Conservation (phyloP, 92 coral and sea anemone genomes). For the Palythoa heliodiscus region DNA sequence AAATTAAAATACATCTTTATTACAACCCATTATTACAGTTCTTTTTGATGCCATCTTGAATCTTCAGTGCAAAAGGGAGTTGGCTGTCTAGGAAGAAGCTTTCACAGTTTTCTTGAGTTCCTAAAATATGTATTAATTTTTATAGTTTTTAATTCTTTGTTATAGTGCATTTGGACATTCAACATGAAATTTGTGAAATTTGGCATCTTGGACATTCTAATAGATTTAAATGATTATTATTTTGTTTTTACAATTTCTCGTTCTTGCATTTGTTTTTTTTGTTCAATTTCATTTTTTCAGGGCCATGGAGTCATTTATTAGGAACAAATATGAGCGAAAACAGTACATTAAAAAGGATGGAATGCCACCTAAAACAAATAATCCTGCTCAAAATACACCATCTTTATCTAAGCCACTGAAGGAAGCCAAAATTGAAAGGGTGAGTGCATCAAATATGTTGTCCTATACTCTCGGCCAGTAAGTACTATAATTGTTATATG, state of each 20-base stretch:
- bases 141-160: not conserved
- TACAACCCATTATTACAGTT: too few species aligned
- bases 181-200: not conserved
- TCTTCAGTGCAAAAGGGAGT: too few species aligned
- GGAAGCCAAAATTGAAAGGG: slow-evolving; percentile 48
- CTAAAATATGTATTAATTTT: too few species aligned
- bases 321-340: slow-evolving; percentile 94
- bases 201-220: not conserved
- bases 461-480: not conserved
- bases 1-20: too few species aligned
- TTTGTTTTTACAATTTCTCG: slow-evolving; percentile 3
- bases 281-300: slow-evolving; percentile 45
- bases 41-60: too few species aligned
- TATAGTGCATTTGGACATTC: too few species aligned
- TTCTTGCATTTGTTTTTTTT: slow-evolving; percentile 15
- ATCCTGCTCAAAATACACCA: slow-evolving; percentile 32
- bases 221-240: slow-evolving; percentile 42
- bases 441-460: not conserved
- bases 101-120: too few species aligned
- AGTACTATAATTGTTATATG: not conserved
- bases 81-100: too few species aligned
- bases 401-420: slow-evolving; percentile 38
- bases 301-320: slow-evolving; percentile 86
- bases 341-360: slow-evolving; percentile 90
- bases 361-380: slow-evolving; percentile 66